Evolutionary conservation across 2,113 vertebrate genomes (phyloP).

Genomic region (Platysteira castanea): DNA sequence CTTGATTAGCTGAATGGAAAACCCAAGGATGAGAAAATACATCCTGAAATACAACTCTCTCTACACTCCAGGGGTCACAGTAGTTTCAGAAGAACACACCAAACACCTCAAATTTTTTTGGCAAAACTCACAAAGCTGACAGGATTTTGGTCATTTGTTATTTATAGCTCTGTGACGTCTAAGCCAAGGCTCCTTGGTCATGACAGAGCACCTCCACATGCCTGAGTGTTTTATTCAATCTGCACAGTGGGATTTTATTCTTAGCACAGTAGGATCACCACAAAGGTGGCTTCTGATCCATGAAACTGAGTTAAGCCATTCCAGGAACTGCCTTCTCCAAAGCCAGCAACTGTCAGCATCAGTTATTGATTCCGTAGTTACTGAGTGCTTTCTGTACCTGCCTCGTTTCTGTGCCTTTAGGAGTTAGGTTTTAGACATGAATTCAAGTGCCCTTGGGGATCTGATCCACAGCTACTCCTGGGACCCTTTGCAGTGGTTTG

Average conservation of each 20-base stretch:
- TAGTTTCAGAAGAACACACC: background rate
- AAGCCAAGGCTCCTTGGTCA: background rate
- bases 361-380: background rate
- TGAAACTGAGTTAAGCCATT: background rate
- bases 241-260: background rate
- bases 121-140: background rate
- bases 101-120: background rate
- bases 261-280: background rate
- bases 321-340: background rate
- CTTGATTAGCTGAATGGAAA: background rate
- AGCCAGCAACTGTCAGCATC: background rate
- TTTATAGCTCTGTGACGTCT: background rate
- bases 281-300: accelerated
- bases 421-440: background rate
- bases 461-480: background rate
- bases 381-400: background rate
- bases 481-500: background rate
- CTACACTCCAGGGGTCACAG: accelerated
- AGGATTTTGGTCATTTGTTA: background rate
- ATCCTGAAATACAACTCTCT: background rate
- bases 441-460: background rate
- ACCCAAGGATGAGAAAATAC: background rate
- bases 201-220: background rate
- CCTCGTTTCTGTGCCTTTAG: background rate
- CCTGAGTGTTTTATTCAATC: background rate